Base-by-base conservation (phyloP, 2,888 invertebrate species). In the Trichogramma evanescens region DNA sequence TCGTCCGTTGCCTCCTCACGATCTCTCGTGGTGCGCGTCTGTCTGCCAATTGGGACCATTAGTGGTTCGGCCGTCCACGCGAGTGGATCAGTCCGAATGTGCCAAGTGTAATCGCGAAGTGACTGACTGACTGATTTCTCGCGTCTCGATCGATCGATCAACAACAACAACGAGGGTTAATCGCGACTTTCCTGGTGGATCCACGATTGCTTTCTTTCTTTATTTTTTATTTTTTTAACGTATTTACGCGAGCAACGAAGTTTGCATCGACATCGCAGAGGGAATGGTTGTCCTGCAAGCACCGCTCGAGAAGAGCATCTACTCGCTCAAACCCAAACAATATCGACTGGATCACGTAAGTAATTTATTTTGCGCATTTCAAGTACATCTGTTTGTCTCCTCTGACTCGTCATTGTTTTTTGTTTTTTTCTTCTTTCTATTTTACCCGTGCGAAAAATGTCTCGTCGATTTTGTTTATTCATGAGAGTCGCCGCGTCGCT, bases 251-350 rank as follows among this genome's bases (percentile, higher is more conserved):
- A 26, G 26, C 26, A 26, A 26, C 26, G 3, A 26, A 26, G 26
- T 26, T 26, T 26, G 26, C 26, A 26, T 26, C 26, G 26, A 26
- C 26, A 26, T 26, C 26, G 26, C 26, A 13, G 59, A 38, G 38
- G 56, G 59, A 63, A 63, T 63, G 63, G 60, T 63, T 45, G 45
- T 63, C 53, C 53, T 63, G 39, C 60, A 59, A 48, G 58, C 53
- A 39, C 26, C 26, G 13, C 53, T 58, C 42, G 56, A 63, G 7
- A 9, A 55, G 60, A 58, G 60, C 52, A 50, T 63, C 50, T 53
- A 53, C 46, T 26, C 26, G 26, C 50, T 39, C 26, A 55, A 60
- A 58, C 55, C 60, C 44, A 41, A 40, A 7, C 52, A 56, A 7
- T 44, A 56, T 39, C 26, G 54, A 46, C 13, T 58, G n/a, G 46